phyloP scores from a whole-genome alignment of 1,140 invertebrate species.

The Diorhabda carinulata region DNA sequence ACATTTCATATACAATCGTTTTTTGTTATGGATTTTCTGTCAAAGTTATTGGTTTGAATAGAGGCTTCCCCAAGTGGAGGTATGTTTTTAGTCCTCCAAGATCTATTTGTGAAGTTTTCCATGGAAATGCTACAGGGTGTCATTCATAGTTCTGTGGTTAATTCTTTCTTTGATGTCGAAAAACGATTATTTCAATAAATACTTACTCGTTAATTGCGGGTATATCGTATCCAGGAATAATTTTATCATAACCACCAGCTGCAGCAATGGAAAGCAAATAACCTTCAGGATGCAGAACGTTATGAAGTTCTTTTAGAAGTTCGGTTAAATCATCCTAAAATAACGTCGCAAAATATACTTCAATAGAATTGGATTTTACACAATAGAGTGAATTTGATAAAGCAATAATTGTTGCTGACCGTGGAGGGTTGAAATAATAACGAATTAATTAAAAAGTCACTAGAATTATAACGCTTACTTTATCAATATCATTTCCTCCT shows the following conservation, averaged over 20 bases:
- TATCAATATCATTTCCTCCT: constrained; percentile 45
- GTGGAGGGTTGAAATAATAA: not conserved
- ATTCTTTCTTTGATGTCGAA: too few species aligned
- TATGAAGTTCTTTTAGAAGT: not conserved
- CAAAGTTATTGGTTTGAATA: too few species aligned
- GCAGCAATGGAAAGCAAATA: not conserved
- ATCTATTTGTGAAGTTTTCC: too few species aligned
- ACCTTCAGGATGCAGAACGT: not conserved
- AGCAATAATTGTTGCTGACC: not conserved
- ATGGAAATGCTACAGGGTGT: too few species aligned
- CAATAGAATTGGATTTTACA: too few species aligned
- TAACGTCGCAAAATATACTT: not conserved
- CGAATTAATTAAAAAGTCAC: not conserved
- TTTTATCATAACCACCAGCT: not conserved
- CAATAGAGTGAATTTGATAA: too few species aligned
- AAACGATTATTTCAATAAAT: too few species aligned
- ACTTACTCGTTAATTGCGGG: not conserved
- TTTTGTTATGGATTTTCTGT: too few species aligned
- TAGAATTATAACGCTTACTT: not conserved
- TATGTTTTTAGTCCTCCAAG: too few species aligned
- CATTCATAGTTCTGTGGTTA: too few species aligned
- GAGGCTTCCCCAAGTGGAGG: too few species aligned
- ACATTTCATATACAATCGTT: too few species aligned
- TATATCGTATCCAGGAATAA: not conserved
- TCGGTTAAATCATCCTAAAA: not conserved